Conservation (phyloP, 2,888 invertebrate species). For the Blastobasis lacticolella region DNA sequence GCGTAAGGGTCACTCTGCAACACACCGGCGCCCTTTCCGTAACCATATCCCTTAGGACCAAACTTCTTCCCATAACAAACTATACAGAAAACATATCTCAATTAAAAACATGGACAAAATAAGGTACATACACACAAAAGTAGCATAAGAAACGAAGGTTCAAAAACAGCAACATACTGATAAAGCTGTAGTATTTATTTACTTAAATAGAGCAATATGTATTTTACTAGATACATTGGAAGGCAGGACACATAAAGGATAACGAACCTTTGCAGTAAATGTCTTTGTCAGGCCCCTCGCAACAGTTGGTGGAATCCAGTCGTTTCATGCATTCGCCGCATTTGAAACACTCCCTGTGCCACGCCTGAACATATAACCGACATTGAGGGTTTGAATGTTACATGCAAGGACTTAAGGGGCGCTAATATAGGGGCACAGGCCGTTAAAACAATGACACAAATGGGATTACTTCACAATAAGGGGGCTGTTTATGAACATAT, state of each 20-base stretch:
- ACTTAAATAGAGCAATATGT: neutral
- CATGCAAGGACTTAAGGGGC: conserved; percentile 51
- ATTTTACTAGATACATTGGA: neutral
- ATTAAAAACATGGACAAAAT: conserved; percentile 30
- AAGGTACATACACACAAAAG: neutral
- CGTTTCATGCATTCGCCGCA: conserved; percentile 90
- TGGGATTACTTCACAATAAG: conserved; percentile 43
- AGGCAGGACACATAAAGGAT: neutral
- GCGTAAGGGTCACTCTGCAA: conserved; percentile 91
- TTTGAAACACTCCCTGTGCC: conserved; percentile 96
- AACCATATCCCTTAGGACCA: conserved; percentile 98
- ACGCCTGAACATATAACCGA: conserved; percentile 78
- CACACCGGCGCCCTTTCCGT: conserved; percentile 96
- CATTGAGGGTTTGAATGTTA: conserved; percentile 16
- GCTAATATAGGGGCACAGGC: conserved; percentile 5
- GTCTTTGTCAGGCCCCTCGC: conserved; percentile 95
- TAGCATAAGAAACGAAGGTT: neutral
- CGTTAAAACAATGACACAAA: conserved; percentile 49
- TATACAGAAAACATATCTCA: conserved; percentile 57
- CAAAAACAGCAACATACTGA: neutral
- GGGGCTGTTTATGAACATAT: neutral
- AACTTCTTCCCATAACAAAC: conserved; percentile 98
- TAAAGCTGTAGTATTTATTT: neutral
- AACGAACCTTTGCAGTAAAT: conserved; percentile 95
- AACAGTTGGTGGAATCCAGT: conserved; percentile 92